phyloP scores from a whole-genome alignment of 2,113 vertebrate genomes.

The Struthio camelus region DNA sequence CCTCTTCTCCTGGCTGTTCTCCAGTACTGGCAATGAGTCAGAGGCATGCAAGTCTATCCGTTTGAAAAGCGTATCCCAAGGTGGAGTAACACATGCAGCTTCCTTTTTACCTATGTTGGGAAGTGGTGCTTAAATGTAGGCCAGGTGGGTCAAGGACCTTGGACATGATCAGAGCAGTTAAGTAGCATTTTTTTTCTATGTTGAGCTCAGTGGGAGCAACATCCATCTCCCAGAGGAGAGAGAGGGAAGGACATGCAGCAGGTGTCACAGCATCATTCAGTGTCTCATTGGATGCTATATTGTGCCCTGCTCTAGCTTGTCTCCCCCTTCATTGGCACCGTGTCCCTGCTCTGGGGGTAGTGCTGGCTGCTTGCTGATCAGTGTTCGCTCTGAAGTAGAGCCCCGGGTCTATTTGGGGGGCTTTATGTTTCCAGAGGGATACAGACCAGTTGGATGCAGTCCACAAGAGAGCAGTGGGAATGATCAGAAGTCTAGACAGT shows the following conservation, averaged over 20 bases:
- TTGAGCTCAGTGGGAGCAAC: neutral
- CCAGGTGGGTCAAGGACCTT: neutral
- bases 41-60: slow-evolving; percentile 40
- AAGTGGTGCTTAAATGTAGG: neutral
- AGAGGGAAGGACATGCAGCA: neutral
- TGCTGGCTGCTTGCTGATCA: neutral
- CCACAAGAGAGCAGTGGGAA: neutral
- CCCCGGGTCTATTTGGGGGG: neutral
- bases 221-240: neutral
- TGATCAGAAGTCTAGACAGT: neutral
- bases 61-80: neutral
- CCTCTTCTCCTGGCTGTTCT: slow-evolving; percentile 31
- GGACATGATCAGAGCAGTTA: neutral
- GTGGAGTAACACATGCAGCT: neutral
- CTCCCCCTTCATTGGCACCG: neutral
- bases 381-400: neutral
- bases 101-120: neutral
- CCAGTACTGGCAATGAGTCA: slow-evolving; percentile 34
- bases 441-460: neutral
- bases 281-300: neutral
- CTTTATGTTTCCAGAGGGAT: neutral
- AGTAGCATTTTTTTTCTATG: neutral
- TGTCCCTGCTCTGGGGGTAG: neutral
- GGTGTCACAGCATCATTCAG: neutral
- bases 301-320: neutral